A percentile compares a stretch with the other conserved stretches of the same genome.
Conservation (phyloP, 1,140 invertebrate species). For the Steinernema feltiae region DNA sequence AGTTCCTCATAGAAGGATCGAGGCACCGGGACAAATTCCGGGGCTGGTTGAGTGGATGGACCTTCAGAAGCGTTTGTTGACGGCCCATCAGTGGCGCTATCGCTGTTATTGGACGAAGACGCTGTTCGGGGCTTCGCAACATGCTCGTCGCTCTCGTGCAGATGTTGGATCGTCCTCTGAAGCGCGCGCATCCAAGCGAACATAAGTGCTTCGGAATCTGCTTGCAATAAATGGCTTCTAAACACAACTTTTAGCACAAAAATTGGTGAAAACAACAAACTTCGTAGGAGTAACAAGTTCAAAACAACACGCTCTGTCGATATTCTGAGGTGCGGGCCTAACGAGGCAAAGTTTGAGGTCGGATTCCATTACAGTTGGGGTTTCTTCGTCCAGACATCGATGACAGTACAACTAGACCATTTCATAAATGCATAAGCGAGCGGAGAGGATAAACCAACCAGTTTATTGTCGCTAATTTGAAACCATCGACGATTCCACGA, state of each 20-base stretch:
- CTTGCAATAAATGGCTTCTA: slow-evolving; percentile 89
- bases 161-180: slow-evolving; percentile 63
- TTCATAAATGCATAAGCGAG: not conserved
- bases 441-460: slow-evolving; percentile 67
- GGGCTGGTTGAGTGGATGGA: no score
- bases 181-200: slow-evolving; percentile 80
- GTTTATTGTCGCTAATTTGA: slow-evolving; percentile 75
- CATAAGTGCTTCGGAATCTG: slow-evolving; percentile 84
- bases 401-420: slow-evolving; percentile 50
- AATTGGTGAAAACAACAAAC: slow-evolving; percentile 63
- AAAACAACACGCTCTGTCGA: slow-evolving; percentile 86
- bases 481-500: slow-evolving; percentile 77
- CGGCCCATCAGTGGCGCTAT: no score
- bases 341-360: slow-evolving; percentile 87
- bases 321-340: slow-evolving; percentile 71
- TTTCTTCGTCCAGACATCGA: slow-evolving; percentile 66
- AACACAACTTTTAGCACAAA: slow-evolving; percentile 39
- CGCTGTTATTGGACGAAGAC: no score
- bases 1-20: slow-evolving; percentile 6
- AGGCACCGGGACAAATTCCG: not conserved
- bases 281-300: slow-evolving; percentile 89
- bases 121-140: no score
- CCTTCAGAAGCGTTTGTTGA: no score
- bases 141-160: slow-evolving; percentile 51
- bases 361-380: slow-evolving; percentile 87